Percentiles rank a stretch among this genome's conserved stretches.
phyloP scores from a whole-genome alignment of 2,797 vertebrate species.

The Phoeniculus purpureus region DNA sequence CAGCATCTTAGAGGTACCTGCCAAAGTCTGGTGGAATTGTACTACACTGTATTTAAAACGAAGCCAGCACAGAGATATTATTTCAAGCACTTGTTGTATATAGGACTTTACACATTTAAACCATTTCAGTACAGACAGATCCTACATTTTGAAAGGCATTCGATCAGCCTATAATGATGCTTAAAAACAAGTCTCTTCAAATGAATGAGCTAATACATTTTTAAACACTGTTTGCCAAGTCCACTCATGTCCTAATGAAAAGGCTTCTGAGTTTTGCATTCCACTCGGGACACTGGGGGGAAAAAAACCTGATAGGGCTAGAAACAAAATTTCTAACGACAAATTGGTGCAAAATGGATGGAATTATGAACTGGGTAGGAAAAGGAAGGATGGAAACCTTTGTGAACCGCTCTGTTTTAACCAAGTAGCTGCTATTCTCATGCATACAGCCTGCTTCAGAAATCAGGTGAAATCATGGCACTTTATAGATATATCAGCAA shows the following conservation, averaged over 20 bases:
- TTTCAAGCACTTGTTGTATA: not conserved
- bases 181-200: not conserved
- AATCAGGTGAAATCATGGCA: not conserved
- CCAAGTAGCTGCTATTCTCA: not conserved
- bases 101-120: not conserved
- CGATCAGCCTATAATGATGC: not conserved
- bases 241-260: not conserved
- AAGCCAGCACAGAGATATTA: not conserved
- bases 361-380: not conserved
- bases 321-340: not conserved
- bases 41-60: not conserved
- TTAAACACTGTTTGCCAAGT: not conserved
- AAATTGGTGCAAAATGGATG: not conserved
- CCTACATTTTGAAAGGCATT: not conserved
- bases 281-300: not conserved
- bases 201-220: not conserved
- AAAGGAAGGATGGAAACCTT: not conserved
- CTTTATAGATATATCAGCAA: not conserved
- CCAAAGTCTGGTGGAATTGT: not conserved
- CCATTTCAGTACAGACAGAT: not conserved
- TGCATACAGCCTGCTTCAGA: not conserved
- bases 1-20: not conserved
- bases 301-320: not conserved
- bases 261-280: not conserved
- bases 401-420: not conserved